Evolutionary conservation across 2,888 invertebrate species (phyloP), one percentile per base, ranked within the genome.

Genomic region (Stratiomys singularior): DNA sequence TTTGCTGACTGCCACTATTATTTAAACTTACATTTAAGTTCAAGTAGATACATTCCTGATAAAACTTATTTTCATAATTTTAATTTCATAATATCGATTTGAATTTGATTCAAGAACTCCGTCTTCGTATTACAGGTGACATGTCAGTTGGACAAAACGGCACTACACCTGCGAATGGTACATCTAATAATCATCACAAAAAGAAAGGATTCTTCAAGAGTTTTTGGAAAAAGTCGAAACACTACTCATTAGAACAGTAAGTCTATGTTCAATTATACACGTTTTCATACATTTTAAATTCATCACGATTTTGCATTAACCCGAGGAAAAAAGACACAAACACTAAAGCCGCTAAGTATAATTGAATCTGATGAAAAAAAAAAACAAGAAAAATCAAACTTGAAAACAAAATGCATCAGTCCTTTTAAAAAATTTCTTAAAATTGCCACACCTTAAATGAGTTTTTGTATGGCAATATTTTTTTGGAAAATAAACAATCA

Each of bases 121-220:
- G n/a, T 37, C 37, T 52, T 52, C 18, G 7, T 18, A 52, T 52
- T 52, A 52, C 69, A 80, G 80, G 80, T 64, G 80, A 80, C 25
- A 78, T 80, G 13, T 79, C 80, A 37, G 21, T 78, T 44, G 79
- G 77, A 30, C 77, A 81, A 72, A 74, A 58, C 23, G 60, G 74
- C 18, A 74, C 58, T 13, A 60, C 58, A 30, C 37, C 76, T 7
- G 71, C 76, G 13, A 76, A 76, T 72, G 67, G 58, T 46, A 44
- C n/a, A 13, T 13, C 72, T 15, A 56, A 78, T 37, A 83, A 84
- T 76, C 83, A 85, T 77, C 93, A 94, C 82, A 95, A 94, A 88
- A 94, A 95, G 86, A 94, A 94, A 88, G 94, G 95, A 81, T 95
- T 96, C 87, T 96, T 96, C 89, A 94, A 94, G 88, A 94, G 91